Evolutionary conservation across 2,888 invertebrate species (phyloP), one percentile per base, ranked within the genome.

Genomic region (Scaptomyza tumidula): DNA sequence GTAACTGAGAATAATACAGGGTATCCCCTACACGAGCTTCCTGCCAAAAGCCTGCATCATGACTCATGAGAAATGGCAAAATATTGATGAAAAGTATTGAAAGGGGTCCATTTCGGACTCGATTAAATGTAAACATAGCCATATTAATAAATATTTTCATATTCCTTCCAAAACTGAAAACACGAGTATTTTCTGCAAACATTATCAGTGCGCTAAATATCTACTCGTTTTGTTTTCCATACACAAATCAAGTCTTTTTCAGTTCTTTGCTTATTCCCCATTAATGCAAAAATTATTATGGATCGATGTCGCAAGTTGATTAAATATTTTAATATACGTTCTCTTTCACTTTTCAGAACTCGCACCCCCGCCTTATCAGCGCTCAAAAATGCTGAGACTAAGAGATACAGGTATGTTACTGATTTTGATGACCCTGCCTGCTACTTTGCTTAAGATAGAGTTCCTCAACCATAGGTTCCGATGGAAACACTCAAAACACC

Each of bases 361-460:
- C 90, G 96, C 96, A 90, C 96, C 96, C 89, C 97, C 96, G 86
- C 96, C 97, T 78, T 97, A 97, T 93, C 95, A 95, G 92, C 94
- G 95, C 91, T 95, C 95, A 93, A 94, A 94, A 89, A 94, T 94
- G 94, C 94, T 95, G 91, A 94, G 93, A 92, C 93, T 95, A 92
- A 95, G 95, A 94, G 94, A 95, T 92, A 95, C 96, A 95, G 96
- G 96, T 96, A 92, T 94, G 94, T 61, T 46, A 46, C 29, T 41
- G 43, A 65, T 9, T 53, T 39, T 31, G 39, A 33, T 29, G 16
- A 43, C 9, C 33, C 52, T 39, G 7, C 14, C 6, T 10, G 16
- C 31, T 14, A 1, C 35, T 49, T 19, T 50, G 19, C 56, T 72
- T 33, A 71, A 71, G 44, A 46, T 31, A 56, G 14, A 16, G 24